Base-by-base conservation (phyloP, 2,797 vertebrate genomes). In the Acanthis flammea region DNA sequence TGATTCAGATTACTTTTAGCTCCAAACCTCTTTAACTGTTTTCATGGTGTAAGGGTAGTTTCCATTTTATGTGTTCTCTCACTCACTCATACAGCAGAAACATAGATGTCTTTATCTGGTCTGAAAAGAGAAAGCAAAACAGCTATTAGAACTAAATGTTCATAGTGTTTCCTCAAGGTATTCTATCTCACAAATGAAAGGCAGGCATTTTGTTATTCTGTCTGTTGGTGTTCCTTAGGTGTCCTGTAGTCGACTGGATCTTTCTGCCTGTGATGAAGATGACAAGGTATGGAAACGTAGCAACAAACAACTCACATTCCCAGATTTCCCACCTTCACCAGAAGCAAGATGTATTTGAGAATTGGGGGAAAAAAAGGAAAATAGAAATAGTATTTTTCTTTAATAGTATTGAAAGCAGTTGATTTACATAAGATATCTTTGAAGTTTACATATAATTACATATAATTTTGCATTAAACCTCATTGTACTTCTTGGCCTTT, bases 221-320 rank as follows among this genome's bases (percentile, higher is more conserved):
- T 48, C 51, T 74, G 2, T 75, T 92, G 42, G 15, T 97, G 48
- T 97, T 85, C 94, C 86, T 1, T 85, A 99, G 99, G 98, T 98
- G 11, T 99, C 98, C 45, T 98, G 98, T 89, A 99, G 99, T 97
- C 98, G 98, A 96, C 97, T 98, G 67, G 99, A 99, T 93, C 98
- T 99, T 93, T 98, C 98, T 78, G 98, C 98, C 31, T 99, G 98
- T 72, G 99, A 99, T 30, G 99, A 99, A 89, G 99, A 99, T 92
- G 99, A 99, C 39, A 98, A 98, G 97, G 97, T 98, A 25, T 30
- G 96, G 39, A 53, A 57, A 63, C 4, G 0, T 35, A 45, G 33
- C 54, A 70, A 12, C 28, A 50, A 74, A 53, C 0, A 0, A 9
- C 1, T 2, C 13, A 13, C 3, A 2, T 68, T 81, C 62, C 61